Conservation (phyloP, 2,888 invertebrate species). For the Cephus sareptanus region DNA sequence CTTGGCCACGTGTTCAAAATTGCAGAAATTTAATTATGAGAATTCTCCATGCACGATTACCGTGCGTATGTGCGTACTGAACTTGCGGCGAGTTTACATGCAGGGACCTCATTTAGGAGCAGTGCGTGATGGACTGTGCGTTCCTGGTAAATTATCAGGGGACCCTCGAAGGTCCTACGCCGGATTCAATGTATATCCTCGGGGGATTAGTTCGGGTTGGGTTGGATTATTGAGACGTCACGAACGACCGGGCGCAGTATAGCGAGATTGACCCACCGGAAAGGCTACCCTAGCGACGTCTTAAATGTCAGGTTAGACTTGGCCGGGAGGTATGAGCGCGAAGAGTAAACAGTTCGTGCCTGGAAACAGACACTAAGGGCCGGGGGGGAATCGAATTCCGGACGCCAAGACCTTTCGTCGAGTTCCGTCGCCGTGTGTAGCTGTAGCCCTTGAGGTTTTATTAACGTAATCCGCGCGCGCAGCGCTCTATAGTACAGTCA, state of each 20-base stretch:
- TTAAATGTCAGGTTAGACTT: background rate
- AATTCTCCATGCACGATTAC: background rate
- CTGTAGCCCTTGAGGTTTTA: background rate
- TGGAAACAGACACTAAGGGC: background rate
- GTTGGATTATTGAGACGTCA: background rate
- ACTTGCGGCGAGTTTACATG: background rate
- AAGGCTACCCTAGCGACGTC: background rate
- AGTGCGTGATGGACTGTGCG: background rate
- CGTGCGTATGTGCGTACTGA: background rate
- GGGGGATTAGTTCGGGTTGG: background rate
- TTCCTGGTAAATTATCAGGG: background rate
- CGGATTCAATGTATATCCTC: background rate
- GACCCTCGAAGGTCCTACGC: background rate
- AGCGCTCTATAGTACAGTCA: background rate
- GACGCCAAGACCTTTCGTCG: background rate
- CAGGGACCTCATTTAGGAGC: background rate
- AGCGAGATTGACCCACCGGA: background rate
- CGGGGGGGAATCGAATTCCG: background rate
- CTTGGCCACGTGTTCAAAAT: background rate
- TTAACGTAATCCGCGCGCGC: background rate
- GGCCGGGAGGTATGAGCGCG: background rate
- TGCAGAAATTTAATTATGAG: background rate
- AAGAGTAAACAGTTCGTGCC: background rate
- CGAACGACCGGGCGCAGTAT: background rate
- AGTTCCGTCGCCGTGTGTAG: background rate